Evolutionary conservation across 1,140 invertebrate genomes (phyloP), one percentile per base, ranked within the genome.

Genomic region (Lordiphosa stackelbergi): DNA sequence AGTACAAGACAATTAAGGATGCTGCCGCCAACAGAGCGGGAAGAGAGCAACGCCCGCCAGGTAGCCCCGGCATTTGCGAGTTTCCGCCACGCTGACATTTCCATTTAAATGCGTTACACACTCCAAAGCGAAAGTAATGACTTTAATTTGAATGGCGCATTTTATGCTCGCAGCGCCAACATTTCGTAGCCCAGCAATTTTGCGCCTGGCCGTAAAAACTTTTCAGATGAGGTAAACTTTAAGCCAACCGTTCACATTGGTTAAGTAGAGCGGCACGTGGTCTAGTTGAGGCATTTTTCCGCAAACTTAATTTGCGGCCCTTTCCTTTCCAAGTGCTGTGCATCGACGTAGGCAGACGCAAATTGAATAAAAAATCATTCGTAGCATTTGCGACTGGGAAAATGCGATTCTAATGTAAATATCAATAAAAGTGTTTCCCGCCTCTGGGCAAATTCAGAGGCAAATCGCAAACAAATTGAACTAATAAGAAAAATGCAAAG

Each of bases 131-230:
- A 22, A 42, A 73, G 66, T 71, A 75, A 79, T 68, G 66, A 73
- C 62, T 73, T 71, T 79, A 71, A 79, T 79, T 79, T 79, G 62
- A 81, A 79, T 81, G 71, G 58, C 75, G 71, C 61, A 54, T 75
- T 79, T 78, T 70, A 78, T 81, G 74, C 47, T 60, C 65, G 28
- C 28, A 42, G 13, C 40, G 19, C 19, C 13, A 31, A 13, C 43
- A 46, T 46, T 31, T 28, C 43, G 43, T 46, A 46, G 43, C 43
- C 11, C 24, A 12, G 43, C 43, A 46, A 31, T 46, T 46, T 46
- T 13, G 22, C 24, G 24, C 53, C 38, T 53, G 48, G 35, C 61
- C 13, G 24, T 42, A 11, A 38, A 49, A 49, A 49, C 12, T 46
- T 46, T 46, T 34, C 43, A 46, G 24, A 13, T 34, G 43, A 46